Percentiles rank a stretch among this genome's conserved stretches.
These are phyloP conservation scores for Pissodes strobi DNA, from an alignment of 1,140 invertebrate species.

Conservation along the genomic window DNA sequence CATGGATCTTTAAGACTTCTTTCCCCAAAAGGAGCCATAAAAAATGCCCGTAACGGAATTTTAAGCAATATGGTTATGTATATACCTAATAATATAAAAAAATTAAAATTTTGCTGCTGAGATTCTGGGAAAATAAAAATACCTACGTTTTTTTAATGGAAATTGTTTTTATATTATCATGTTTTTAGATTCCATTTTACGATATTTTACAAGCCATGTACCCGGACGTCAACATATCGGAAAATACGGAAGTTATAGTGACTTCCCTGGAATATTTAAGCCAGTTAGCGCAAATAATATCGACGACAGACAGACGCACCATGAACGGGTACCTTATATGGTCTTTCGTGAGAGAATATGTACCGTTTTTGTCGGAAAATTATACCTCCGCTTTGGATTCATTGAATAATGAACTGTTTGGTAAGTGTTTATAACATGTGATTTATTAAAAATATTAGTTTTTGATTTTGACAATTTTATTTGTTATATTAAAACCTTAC, in stretches of 20 bases:
- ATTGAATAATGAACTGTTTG: constrained; percentile 60
- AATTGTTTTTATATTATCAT: background rate
- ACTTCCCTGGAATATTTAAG: constrained; percentile 61
- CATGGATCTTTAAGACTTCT: too few relatives aligned
- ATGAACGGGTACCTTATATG: constrained; percentile 69
- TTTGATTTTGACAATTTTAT: too few relatives aligned
- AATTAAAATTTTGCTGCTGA: too few relatives aligned
- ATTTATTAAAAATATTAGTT: too few relatives aligned
- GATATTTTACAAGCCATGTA: constrained; percentile 63
- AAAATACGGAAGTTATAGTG: constrained; percentile 61
- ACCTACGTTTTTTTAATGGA: background rate
- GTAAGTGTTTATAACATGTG: constrained; percentile 44
- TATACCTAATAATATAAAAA: too few relatives aligned
- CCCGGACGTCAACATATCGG: constrained; percentile 58
- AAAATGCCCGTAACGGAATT: too few relatives aligned
- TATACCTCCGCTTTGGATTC: constrained; percentile 60
- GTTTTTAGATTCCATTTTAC: constrained; percentile 60
- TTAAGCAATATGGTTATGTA: too few relatives aligned
- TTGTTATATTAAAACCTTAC: too few relatives aligned
- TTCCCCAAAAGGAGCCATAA: too few relatives aligned
- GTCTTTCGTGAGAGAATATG: constrained; percentile 61
- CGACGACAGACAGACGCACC: constrained; percentile 61
- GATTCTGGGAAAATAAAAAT: too few relatives aligned
- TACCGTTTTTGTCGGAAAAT: constrained; percentile 62
- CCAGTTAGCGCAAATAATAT: constrained; percentile 61